Evolutionary conservation across 2,797 vertebrate genomes (phyloP).

Genomic region (Thamnophis elegans): DNA sequence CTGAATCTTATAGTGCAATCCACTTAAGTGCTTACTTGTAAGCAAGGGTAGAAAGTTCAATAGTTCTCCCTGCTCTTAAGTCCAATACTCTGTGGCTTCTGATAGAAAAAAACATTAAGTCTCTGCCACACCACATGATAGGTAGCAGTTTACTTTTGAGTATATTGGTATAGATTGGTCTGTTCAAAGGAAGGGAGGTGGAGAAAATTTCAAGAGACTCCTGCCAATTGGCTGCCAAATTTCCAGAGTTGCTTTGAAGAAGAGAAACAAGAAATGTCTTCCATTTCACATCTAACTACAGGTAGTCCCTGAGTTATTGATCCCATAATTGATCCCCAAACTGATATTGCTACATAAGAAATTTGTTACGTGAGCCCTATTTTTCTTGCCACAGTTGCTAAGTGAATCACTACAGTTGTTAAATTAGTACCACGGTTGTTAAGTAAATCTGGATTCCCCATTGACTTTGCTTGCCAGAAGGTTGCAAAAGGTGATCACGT

Average conservation of each 20-base stretch:
- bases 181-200: background rate
- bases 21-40: background rate
- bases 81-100: background rate
- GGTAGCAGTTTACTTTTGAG: background rate
- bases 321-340: background rate
- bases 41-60: background rate
- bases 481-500: background rate
- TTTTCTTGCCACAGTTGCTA: background rate
- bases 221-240: constrained; percentile 19
- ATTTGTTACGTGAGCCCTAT: background rate
- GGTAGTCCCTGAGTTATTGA: background rate
- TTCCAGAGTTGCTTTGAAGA: constrained; percentile 7
- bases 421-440: background rate
- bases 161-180: background rate
- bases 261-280: background rate
- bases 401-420: background rate
- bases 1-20: background rate
- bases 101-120: background rate
- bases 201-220: background rate
- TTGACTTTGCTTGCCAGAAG: background rate
- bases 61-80: background rate
- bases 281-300: background rate
- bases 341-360: background rate
- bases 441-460: background rate
- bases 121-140: background rate